Base-by-base conservation (phyloP, 2,797 vertebrate genomes). In the Pangasius sanitwongsei region DNA sequence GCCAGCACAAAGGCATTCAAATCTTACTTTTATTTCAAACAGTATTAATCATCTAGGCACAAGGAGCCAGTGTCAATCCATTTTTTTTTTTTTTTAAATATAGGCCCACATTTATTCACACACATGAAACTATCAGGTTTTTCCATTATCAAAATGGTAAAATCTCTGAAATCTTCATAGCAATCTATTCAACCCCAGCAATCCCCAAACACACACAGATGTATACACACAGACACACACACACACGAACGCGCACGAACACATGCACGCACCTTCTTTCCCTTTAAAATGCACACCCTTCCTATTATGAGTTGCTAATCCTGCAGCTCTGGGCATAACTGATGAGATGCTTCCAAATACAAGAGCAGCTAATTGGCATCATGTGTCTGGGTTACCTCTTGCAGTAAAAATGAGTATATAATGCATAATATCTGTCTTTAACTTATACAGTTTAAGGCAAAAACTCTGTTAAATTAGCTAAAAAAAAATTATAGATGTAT, bases 271-370 rank as follows among this genome's bases (percentile, higher is more conserved):
- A 59, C 31, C 85, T 88, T 85, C 93, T 95, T 96, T 96, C 95
- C 96, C 96, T 97, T 97, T 97, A 96, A 97, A 97, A 96, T 97
- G 96, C 96, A 96, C 95, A 96, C 67, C 53, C 96, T 96, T 93
- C 94, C 95, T 96, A 67, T 97, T 97, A 97, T 97, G 96, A 97
- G 96, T 95, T 95, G 94, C 97, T 97, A 97, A 97, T 97, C 97
- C 97, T 93, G 94, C 92, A 94, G 96, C 96, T 94, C 96, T 96
- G 95, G 96, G 97, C 96, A 97, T 97, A 97, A 97, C 96, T 97
- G 97, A 97, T 97, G 96, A 96, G 96, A 95, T 96, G 96, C 97
- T 97, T 97, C 97, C 96, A 97, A 97, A 97, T 97, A 97, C 96
- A 96, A 96, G 94, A 96, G 94, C 95, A 96, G 96, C 95, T 97